Conservation (phyloP, 2,797 vertebrate genomes). For the Mionectes olivaceus region DNA sequence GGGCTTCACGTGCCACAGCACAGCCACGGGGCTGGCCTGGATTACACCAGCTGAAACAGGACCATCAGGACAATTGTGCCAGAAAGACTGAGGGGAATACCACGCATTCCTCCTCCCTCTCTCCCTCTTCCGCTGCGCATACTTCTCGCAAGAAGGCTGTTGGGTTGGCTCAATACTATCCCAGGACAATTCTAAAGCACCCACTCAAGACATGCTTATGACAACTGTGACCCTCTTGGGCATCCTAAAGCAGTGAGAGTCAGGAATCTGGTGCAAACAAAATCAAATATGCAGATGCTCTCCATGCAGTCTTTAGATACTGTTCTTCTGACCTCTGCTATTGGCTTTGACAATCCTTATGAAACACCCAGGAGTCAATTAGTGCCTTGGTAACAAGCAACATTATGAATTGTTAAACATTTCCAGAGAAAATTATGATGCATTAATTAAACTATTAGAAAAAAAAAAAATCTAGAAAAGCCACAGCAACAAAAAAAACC, state of each 20-base stretch:
- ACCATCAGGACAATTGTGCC: slow-evolving; percentile 24
- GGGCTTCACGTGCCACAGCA: neutral
- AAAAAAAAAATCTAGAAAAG: neutral
- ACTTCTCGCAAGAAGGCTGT: neutral
- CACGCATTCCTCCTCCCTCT: neutral
- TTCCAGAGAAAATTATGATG: neutral
- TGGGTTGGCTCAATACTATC: neutral
- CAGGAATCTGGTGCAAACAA: neutral
- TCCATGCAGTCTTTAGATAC: neutral
- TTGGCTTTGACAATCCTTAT: neutral
- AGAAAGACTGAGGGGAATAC: neutral
- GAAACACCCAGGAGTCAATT: neutral
- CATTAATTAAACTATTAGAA: neutral
- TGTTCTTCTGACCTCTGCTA: neutral
- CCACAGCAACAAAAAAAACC: neutral
- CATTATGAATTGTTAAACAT: neutral
- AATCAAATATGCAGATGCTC: slow-evolving; percentile 10
- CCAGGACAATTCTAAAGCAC: neutral
- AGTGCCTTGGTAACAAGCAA: neutral
- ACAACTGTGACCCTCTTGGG: slow-evolving; percentile 26
- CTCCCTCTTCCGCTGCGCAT: neutral
- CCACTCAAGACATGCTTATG: slow-evolving; percentile 20
- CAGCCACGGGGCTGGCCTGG: neutral
- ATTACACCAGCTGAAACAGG: slow-evolving; percentile 20
- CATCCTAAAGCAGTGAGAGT: neutral